A percentile compares a stretch with the other conserved stretches of the same genome.
phyloP scores from a whole-genome alignment of 2,113 vertebrate species.

The Dromiciops gliroides region DNA sequence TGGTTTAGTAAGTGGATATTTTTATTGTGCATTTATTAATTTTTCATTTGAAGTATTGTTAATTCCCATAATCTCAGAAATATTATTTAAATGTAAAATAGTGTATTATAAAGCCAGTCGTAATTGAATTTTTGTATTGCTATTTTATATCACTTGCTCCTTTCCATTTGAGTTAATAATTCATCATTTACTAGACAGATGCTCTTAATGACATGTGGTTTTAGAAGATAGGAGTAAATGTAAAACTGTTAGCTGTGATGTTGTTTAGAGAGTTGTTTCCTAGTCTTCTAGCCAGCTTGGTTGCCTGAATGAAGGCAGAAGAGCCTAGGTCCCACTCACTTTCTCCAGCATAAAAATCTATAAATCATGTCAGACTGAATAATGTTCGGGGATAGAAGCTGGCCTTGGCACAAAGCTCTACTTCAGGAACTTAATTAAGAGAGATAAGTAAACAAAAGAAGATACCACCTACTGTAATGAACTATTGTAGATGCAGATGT shows the following conservation, averaged over 20 bases:
- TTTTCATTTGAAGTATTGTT: neutral
- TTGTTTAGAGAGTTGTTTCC: neutral
- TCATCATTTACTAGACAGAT: neutral
- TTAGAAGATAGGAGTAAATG: neutral
- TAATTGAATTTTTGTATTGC: neutral
- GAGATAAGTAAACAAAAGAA: neutral
- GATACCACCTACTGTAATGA: neutral
- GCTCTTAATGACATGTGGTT: neutral
- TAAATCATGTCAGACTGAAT: neutral
- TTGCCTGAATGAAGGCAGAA: neutral
- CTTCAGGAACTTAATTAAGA: neutral
- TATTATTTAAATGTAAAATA: neutral
- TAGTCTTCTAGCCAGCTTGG: neutral
- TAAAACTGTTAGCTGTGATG: neutral
- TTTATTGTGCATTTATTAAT: neutral
- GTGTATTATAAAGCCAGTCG: neutral
- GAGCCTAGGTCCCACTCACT: neutral
- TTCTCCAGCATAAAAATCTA: neutral
- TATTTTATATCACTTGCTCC: neutral
- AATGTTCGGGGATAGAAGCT: neutral
- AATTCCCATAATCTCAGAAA: neutral
- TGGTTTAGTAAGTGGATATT: neutral
- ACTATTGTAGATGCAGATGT: neutral
- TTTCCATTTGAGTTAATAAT: neutral
- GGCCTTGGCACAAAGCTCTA: neutral